Percentiles rank a stretch among this genome's conserved stretches.
Evolutionary conservation across 2,797 vertebrate genomes (phyloP).

Genomic region (Premnoplex brunnescens): DNA sequence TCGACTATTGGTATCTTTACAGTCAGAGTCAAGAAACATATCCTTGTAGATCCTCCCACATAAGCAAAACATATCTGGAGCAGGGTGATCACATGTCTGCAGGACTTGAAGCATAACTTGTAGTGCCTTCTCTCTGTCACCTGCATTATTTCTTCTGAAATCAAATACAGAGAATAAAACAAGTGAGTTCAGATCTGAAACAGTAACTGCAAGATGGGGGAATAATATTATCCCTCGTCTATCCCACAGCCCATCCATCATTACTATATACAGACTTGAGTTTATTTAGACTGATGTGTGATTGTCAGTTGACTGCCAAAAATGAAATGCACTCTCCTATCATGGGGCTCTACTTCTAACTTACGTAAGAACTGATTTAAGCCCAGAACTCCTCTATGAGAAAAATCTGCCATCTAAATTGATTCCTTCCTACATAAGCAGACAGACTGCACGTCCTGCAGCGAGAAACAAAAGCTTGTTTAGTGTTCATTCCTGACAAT

Average conservation of each 20-base stretch:
- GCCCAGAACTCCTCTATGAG: background rate
- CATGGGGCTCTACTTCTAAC: background rate
- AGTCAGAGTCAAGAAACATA: conserved; percentile 93
- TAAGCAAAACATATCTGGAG: conserved; percentile 95
- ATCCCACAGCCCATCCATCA: background rate
- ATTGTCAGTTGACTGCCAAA: background rate
- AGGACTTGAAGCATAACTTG: conserved; percentile 91
- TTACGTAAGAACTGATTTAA: background rate
- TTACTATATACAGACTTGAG: background rate
- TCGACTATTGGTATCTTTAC: conserved; percentile 86
- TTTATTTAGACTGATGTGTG: background rate
- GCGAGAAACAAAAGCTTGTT: background rate
- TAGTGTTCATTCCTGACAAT: background rate
- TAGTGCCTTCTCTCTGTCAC: conserved; percentile 90
- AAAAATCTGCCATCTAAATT: background rate
- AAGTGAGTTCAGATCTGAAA: background rate
- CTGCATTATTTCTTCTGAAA: conserved; percentile 86
- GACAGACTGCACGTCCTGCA: background rate
- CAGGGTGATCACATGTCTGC: conserved; percentile 87
- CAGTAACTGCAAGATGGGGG: background rate
- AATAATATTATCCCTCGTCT: background rate
- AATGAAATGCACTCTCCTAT: background rate
- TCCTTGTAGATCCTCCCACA: conserved; percentile 98
- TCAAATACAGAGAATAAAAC: background rate
- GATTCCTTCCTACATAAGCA: background rate